These are phyloP conservation scores for Oscheius sp. DNA, from an alignment of 1,140 invertebrate genomes.

Conservation along the genomic window DNA sequence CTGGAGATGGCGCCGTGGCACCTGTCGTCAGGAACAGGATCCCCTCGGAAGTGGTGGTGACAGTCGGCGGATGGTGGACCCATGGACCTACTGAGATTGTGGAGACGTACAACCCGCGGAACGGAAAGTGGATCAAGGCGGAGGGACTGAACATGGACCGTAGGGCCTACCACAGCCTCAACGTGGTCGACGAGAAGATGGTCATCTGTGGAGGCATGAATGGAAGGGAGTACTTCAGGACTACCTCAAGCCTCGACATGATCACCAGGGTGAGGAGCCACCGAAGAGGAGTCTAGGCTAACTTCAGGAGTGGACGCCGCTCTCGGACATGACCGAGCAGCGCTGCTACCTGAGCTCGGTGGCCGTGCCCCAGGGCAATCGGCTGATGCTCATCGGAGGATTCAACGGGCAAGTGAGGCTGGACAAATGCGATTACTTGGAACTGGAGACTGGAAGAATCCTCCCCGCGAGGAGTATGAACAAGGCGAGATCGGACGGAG, in stretches of 20 bases:
- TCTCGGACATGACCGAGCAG: slow-evolving; percentile 11
- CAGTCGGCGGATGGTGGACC: slow-evolving; percentile 9
- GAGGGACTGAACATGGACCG: not conserved
- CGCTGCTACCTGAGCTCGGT: slow-evolving; percentile 17
- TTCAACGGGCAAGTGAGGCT: not conserved
- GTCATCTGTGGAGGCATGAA: slow-evolving; percentile 13
- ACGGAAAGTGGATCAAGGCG: not conserved
- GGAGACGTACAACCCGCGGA: slow-evolving; percentile 13
- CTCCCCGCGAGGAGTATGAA: slow-evolving; percentile 2
- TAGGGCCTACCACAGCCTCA: slow-evolving; percentile 16
- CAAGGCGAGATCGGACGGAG: slow-evolving; percentile 14
- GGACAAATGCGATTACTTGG: too few species aligned
- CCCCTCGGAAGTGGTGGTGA: not conserved
- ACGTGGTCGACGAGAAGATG: not conserved
- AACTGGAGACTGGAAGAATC: too few species aligned
- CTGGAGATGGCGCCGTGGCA: not conserved
- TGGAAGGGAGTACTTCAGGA: slow-evolving; percentile 6
- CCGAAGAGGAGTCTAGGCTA: not conserved
- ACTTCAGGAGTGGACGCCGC: not conserved
- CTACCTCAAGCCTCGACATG: slow-evolving; percentile 2
- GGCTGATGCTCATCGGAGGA: slow-evolving; percentile 9
- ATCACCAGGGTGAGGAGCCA: not conserved
- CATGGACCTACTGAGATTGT: slow-evolving; percentile 8
- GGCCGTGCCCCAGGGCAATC: not conserved
- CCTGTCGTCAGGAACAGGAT: not conserved